A percentile compares a stretch with the other conserved stretches of the same genome.
Evolutionary conservation across 2,797 vertebrate species (phyloP).

Genomic region (Phrynocephalus guinanensis): DNA sequence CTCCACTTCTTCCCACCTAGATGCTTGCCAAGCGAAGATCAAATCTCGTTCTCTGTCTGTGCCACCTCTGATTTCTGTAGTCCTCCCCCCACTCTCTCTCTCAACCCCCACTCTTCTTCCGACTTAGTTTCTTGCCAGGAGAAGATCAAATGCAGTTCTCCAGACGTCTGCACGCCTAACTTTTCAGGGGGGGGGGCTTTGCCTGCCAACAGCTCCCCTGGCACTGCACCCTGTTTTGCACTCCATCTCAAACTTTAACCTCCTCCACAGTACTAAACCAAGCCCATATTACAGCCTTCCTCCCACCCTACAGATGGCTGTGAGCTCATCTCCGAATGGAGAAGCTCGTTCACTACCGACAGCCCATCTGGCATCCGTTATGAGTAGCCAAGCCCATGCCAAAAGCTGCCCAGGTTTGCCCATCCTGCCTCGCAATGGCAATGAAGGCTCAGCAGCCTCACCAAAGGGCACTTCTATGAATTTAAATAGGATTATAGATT

Average conservation of each 20-base stretch:
- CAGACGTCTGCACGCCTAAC: neutral
- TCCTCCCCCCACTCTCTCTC: too few relatives aligned
- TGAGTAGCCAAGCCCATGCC: neutral
- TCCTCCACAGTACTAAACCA: neutral
- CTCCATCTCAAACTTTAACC: neutral
- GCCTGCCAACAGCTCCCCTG: neutral
- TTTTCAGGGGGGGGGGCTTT: neutral
- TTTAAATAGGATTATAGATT: neutral
- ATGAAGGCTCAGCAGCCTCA: neutral
- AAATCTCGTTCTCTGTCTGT: too few relatives aligned
- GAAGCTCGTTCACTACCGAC: neutral
- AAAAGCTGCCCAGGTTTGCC: neutral
- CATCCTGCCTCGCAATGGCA: neutral
- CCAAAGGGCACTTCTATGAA: neutral
- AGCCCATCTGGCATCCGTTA: neutral
- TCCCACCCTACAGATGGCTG: neutral
- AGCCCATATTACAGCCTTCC: neutral
- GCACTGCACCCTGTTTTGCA: neutral
- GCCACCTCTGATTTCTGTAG: too few relatives aligned
- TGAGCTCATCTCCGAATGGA: neutral
- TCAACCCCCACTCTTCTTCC: too few relatives aligned
- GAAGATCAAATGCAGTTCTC: neutral
- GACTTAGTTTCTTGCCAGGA: neutral
- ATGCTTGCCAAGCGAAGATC: too few relatives aligned
- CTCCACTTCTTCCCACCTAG: too few relatives aligned